Percentiles rank a stretch among this genome's conserved stretches.
Conservation (phyloP, 2,888 invertebrate genomes). For the Sarcophaga subvicina region DNA sequence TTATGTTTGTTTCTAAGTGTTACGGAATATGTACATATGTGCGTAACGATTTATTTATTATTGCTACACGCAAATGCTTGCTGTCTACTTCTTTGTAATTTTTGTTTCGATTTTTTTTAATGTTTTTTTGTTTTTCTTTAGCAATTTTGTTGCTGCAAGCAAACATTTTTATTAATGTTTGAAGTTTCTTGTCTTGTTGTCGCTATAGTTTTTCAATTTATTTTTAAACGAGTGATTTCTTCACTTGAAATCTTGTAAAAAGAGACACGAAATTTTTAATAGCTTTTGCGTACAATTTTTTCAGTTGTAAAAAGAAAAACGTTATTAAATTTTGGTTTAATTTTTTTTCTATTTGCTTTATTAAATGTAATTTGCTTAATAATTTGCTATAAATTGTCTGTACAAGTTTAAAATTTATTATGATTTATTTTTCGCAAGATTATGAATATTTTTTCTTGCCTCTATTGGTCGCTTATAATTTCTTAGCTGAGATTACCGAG, state of each 20-base stretch:
- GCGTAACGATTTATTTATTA: constrained; percentile 64
- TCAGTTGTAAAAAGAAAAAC: constrained; percentile 52
- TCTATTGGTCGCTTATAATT: not conserved
- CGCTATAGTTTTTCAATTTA: constrained; percentile 65
- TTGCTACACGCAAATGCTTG: constrained; percentile 38
- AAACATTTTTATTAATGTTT: constrained; percentile 50
- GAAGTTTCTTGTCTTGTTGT: constrained; percentile 47
- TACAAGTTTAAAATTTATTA: constrained; percentile 42
- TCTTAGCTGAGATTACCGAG: constrained; percentile 16
- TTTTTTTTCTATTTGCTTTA: constrained; percentile 38
- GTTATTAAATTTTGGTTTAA: constrained; percentile 46
- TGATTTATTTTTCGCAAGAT: not conserved
- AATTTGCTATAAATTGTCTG: constrained; percentile 64
- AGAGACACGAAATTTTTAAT: constrained; percentile 21
- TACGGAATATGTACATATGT: constrained; percentile 59
- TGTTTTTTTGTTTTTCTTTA: not conserved
- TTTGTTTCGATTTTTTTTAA: not conserved
- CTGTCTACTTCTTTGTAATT: not conserved
- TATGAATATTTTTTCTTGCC: not conserved
- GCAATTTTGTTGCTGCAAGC: constrained; percentile 5
- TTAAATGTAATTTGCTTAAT: constrained; percentile 66
- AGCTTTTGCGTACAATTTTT: constrained; percentile 47
- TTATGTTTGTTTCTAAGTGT: constrained; percentile 45
- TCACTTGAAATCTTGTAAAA: constrained; percentile 31
- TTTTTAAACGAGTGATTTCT: constrained; percentile 46